Evolutionary conservation across 53 echinoderm and acorn worm species (phyloP).

Genomic region (Stichopus horrens): DNA sequence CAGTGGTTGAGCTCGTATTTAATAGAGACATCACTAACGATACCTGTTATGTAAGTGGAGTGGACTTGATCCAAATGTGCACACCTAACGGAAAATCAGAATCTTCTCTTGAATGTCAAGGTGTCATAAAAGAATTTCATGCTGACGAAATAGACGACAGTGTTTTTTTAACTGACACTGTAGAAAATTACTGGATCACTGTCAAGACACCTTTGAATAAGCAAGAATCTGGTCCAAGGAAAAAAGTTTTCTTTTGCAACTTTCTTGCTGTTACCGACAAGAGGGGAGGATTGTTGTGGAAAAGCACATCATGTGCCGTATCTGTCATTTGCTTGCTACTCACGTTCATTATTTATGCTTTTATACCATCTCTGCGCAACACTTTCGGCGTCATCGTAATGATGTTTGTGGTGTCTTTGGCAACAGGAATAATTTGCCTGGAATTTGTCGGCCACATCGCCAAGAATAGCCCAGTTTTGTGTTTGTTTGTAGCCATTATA

Average conservation of each 20-base stretch:
- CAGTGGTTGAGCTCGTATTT: not conserved
- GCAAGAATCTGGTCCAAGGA: too few relatives aligned
- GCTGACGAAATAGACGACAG: not conserved
- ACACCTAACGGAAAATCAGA: not conserved
- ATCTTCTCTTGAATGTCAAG: not conserved
- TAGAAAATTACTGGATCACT: not conserved
- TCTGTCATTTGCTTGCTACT: not conserved
- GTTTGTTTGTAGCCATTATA: not conserved
- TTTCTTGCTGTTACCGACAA: not conserved
- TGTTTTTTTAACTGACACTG: too few relatives aligned
- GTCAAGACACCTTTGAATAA: not conserved
- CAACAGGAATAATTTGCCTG: not conserved
- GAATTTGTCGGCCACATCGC: not conserved
- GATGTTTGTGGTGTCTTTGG: constrained; percentile 20
- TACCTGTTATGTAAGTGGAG: not conserved
- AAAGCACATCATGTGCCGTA: not conserved
- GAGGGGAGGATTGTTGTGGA: not conserved
- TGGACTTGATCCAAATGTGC: constrained; percentile 1
- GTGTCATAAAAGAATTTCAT: not conserved
- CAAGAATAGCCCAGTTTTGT: not conserved
- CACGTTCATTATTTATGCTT: not conserved
- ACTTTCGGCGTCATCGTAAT: constrained; percentile 15
- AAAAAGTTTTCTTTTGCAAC: not conserved
- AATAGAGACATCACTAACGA: too few relatives aligned
- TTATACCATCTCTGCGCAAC: not conserved